phyloP scores from a whole-genome alignment of 2,888 invertebrate species.

The Perithous albicinctus region DNA sequence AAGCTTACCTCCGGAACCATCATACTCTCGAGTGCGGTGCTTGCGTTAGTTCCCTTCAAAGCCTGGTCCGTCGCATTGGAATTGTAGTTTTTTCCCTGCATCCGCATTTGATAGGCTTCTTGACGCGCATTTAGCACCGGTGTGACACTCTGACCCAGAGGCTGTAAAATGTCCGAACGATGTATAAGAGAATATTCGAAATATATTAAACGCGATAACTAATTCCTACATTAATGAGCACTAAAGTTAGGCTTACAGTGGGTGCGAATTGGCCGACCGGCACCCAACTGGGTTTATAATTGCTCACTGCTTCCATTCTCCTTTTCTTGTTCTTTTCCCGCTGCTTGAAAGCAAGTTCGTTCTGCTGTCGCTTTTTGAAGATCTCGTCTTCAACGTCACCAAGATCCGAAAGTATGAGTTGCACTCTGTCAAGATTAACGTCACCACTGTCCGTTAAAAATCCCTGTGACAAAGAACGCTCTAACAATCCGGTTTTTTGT shows the following conservation, averaged over 20 bases:
- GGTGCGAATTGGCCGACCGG: conserved; percentile 93
- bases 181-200: neutral
- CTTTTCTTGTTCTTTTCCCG: conserved; percentile 90
- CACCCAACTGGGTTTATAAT: conserved; percentile 89
- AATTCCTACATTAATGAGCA: neutral
- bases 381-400: conserved; percentile 98
- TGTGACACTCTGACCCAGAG: conserved; percentile 86
- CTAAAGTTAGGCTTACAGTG: conserved; percentile 85
- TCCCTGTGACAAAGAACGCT: conserved; percentile 87
- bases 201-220: neutral
- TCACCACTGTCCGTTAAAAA: conserved; percentile 98
- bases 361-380: conserved; percentile 95
- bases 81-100: conserved; percentile 81
- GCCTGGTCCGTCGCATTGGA: conserved; percentile 72
- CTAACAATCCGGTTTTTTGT: neutral
- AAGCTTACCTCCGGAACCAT: conserved; percentile 84
- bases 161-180: conserved; percentile 82
- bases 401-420: conserved; percentile 96
- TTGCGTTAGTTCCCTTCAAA: conserved; percentile 72
- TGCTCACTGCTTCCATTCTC: conserved; percentile 85
- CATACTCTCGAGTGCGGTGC: conserved; percentile 85
- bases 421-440: conserved; percentile 96
- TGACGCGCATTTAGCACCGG: conserved; percentile 90
- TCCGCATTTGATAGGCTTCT: conserved; percentile 91
- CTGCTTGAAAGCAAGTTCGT: conserved; percentile 92